phyloP scores from a whole-genome alignment of 2,797 vertebrate genomes.

The Enteromius viviparus region DNA sequence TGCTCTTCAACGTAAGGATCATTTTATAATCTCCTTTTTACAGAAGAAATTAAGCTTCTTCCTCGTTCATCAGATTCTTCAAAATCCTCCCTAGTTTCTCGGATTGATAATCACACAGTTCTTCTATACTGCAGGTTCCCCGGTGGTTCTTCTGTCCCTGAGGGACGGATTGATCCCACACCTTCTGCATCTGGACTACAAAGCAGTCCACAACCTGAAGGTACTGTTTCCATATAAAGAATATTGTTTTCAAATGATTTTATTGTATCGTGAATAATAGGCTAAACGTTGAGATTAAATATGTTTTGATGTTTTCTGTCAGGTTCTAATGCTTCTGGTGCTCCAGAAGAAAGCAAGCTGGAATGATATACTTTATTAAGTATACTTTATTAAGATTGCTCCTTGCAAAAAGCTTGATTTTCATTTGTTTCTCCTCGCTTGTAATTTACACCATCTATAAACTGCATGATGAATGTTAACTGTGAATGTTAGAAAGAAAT shows the following conservation, averaged over 20 bases:
- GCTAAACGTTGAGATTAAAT: neutral
- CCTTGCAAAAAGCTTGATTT: conserved; percentile 21
- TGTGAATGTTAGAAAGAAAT: conserved; percentile 24
- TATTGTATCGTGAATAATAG: neutral
- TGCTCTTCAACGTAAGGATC: conserved; percentile 59
- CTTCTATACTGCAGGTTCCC: conserved; percentile 46
- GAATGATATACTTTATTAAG: conserved; percentile 10
- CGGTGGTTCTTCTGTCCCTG: conserved; percentile 43
- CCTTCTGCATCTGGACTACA: conserved; percentile 1
- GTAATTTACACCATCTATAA: conserved; percentile 13
- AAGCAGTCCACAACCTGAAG: conserved; percentile 9
- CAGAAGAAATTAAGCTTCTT: neutral
- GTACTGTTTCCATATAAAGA: conserved; percentile 13
- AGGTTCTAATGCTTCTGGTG: conserved; percentile 20
- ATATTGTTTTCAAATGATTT: neutral
- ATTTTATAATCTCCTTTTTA: neutral
- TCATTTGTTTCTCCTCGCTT: conserved; percentile 34
- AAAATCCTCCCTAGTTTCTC: neutral
- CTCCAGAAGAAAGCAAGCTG: conserved; percentile 28
- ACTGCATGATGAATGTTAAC: neutral
- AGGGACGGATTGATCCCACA: conserved; percentile 11
- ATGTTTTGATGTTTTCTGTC: neutral
- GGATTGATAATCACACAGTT: neutral
- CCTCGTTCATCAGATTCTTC: neutral
- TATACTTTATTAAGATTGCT: neutral